Base-by-base conservation (phyloP, 2,888 invertebrate species). In the Hoplodrina blanda region DNA sequence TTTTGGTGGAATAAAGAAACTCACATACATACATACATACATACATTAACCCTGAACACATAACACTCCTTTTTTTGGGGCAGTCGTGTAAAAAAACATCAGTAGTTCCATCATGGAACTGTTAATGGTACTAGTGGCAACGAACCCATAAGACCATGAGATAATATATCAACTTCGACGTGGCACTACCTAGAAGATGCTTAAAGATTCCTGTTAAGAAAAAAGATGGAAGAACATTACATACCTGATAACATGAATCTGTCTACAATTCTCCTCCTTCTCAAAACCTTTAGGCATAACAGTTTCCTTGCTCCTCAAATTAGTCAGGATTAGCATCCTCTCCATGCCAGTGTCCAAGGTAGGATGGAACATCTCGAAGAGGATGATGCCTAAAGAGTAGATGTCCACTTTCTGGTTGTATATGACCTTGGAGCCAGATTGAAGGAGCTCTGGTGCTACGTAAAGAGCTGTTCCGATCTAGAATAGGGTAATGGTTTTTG, bases 291-390 rank as follows among this genome's bases (percentile, higher is more conserved):
- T 90, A 0, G 99, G 99, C 82, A 99, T 96, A 6, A 95, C 87
- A 13, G 98, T 97, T 19, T 97, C 97, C 57, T 97, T 96, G 15
- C 95, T 96, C 62, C 99, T 96, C 49, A 99, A 89, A 66, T 97
- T 97, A 0, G 97, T 96, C 0, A 99, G 96, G 5, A 98, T 97
- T 85, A 97, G 97, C 20, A 97, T 97, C 73, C 99, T 96, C 92
- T 99, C 99, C 98, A 99, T 99, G 50, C 97, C 97, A 0, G 99
- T 99, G 0, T 95, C 95, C 56, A 99, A 96, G 0, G 98, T 98
- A 19, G 97, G 97, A 89, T 98, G 98, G 86, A 98, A 98, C 99
- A 99, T 99, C 96, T 99, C 99, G 87, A 99, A 99, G 80, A 99
- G 97, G 78, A 99, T 99, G 52, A 99, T 98, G 5, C 99, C 99